phyloP scores from a whole-genome alignment of 2,797 vertebrate species.

The Diceros bicornis region DNA sequence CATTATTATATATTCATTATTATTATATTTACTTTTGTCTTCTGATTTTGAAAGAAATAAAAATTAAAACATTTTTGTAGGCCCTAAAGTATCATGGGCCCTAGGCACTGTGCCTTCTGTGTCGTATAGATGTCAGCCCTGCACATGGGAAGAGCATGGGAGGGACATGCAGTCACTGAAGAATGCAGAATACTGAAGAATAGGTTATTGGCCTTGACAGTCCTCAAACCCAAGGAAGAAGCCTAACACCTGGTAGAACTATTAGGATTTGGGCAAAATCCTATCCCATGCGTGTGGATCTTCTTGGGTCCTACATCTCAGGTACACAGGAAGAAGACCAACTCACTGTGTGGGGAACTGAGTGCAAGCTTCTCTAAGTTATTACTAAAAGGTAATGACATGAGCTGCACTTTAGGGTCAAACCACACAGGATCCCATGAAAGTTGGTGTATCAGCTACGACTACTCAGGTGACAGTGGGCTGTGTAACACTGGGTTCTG shows the following conservation, averaged over 20 bases:
- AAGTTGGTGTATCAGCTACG: rapidly evolving
- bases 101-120: neutral
- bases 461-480: neutral
- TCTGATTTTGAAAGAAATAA: neutral
- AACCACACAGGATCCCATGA: neutral
- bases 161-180: neutral
- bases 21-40: neutral
- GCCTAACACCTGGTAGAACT: neutral
- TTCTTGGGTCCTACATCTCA: neutral
- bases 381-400: neutral
- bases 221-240: neutral
- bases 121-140: neutral
- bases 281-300: neutral
- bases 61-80: neutral
- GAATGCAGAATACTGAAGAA: neutral
- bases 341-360: neutral
- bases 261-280: neutral
- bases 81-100: neutral
- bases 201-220: neutral
- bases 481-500: neutral
- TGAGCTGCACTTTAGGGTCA: no score
- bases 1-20: neutral
- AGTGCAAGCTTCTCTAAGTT: neutral
- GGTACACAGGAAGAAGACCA: neutral
- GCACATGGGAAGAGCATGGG: no score